Evolutionary conservation across 2,888 invertebrate species (phyloP), one percentile per base, ranked within the genome.

Genomic region (Microchrysa polita): DNA sequence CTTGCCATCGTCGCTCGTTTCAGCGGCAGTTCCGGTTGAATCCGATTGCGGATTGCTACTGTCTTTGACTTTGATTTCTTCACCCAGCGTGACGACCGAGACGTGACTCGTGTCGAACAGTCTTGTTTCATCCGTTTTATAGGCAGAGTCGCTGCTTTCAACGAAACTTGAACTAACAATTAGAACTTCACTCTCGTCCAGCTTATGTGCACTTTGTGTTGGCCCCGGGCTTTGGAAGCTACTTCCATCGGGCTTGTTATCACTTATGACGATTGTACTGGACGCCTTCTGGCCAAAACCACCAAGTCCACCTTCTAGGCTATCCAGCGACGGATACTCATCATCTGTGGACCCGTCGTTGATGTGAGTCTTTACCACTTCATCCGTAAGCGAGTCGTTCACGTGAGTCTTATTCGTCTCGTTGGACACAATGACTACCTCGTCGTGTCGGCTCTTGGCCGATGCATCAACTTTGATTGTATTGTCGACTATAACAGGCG

Each of bases 41-140:
- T 78, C 79, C 55, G 78, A 75, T 23, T 52, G 73, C 61, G 74
- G 72, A 20, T 74, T 76, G 53, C 88, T 88, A 42, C 93, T 93
- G 83, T 93, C 93, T 78, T 91, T 90, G 5, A 90, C 90, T 81
- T 90, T 90, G 34, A 93, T 91, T 80, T 92, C 92, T 79, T 92
- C 91, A 67, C 95, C 95, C 16, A 96, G 95, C 34, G 94, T 94
- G 76, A 96, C 95, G 74, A 96, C 95, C 0, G 95, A 95, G 73
- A 96, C 95, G 85, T 96, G 95, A 81, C 94, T 95, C 77, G 93
- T 94, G 83, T 95, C 95, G 83, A 90, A 79, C 27, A 86, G 78
- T 74, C 76, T 76, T 48, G 79, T 79, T 67, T 81, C 80, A 34
- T 78, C 78, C 1, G 83, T 83, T 73, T 83, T 81, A 16, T 90